Evolutionary conservation across 1,140 invertebrate genomes (phyloP).

Genomic region (Drosophila pectinifera): DNA sequence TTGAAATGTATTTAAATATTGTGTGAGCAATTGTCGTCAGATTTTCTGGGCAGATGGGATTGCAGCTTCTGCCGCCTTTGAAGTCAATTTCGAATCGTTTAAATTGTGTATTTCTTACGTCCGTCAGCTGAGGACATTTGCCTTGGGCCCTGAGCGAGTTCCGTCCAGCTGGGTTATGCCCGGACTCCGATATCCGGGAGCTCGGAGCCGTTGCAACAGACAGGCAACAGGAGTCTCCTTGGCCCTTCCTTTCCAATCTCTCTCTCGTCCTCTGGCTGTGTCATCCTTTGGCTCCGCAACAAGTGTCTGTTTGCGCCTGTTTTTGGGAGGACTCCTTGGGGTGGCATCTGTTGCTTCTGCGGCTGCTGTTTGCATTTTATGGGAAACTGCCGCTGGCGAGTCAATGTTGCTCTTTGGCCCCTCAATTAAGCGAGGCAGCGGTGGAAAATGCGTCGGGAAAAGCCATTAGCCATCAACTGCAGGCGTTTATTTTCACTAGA

Average conservation of each 20-base stretch:
- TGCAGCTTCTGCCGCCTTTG: conserved; percentile 26
- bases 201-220: conserved; percentile 57
- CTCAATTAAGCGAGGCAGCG: conserved; percentile 32
- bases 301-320: conserved; percentile 31
- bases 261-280: not conserved
- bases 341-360: conserved; percentile 28
- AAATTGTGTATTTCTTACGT: conserved; percentile 44
- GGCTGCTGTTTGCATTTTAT: conserved; percentile 58
- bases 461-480: conserved; percentile 19
- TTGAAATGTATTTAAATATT: conserved; percentile 1
- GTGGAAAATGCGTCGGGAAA: conserved; percentile 14
- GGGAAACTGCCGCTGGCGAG: conserved; percentile 31
- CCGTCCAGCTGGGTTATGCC: conserved; percentile 27
- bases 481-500: not conserved
- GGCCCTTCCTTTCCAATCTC: not conserved
- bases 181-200: conserved; percentile 29
- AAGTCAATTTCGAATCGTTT: conserved; percentile 51
- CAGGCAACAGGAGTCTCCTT: conserved; percentile 7
- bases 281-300: conserved; percentile 23
- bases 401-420: conserved; percentile 33
- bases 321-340: conserved; percentile 10
- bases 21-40: conserved; percentile 16
- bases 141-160: conserved; percentile 11
- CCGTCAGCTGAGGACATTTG: conserved; percentile 22
- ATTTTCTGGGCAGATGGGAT: conserved; percentile 32